phyloP scores from a whole-genome alignment of 2,888 invertebrate species.

The Sarcophaga subvicina region DNA sequence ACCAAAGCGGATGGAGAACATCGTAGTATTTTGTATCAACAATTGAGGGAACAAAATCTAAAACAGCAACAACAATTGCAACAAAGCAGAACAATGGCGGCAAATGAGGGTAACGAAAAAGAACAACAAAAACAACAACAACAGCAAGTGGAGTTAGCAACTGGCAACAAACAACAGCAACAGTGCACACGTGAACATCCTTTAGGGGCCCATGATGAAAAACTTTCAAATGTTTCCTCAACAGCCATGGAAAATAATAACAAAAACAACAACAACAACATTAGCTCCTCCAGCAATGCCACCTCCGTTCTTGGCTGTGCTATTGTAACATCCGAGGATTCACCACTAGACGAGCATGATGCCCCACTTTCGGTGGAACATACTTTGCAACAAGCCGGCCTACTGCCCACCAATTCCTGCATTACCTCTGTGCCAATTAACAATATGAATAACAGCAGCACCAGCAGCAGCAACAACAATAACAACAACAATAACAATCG shows the following conservation, averaged over 20 bases:
- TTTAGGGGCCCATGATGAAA: slow-evolving; percentile 70
- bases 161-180: slow-evolving; percentile 45
- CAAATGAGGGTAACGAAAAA: slow-evolving; percentile 59
- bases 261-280: background rate
- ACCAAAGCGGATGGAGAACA: slow-evolving; percentile 77
- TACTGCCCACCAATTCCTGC: slow-evolving; percentile 67
- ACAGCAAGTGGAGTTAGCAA: slow-evolving; percentile 7
- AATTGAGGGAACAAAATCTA: slow-evolving; percentile 71
- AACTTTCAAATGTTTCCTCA: slow-evolving; percentile 12
- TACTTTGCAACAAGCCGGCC: slow-evolving; percentile 73
- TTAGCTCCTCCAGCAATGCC: background rate
- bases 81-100: slow-evolving; percentile 52
- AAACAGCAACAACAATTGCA: slow-evolving; percentile 64
- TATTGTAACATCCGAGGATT: background rate
- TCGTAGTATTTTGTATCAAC: slow-evolving; percentile 70
- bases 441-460: slow-evolving; percentile 37
- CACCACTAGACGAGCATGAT: slow-evolving; percentile 60
- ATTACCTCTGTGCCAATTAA: slow-evolving; percentile 16
- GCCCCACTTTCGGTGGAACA: slow-evolving; percentile 72
- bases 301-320: background rate
- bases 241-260: slow-evolving; percentile 16
- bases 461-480: background rate
- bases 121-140: slow-evolving; percentile 66
- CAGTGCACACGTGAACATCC: slow-evolving; percentile 72
- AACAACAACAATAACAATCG: slow-evolving; percentile 34